Conservation (phyloP, 2,113 vertebrate genomes). For the Dolichotis patagonum region DNA sequence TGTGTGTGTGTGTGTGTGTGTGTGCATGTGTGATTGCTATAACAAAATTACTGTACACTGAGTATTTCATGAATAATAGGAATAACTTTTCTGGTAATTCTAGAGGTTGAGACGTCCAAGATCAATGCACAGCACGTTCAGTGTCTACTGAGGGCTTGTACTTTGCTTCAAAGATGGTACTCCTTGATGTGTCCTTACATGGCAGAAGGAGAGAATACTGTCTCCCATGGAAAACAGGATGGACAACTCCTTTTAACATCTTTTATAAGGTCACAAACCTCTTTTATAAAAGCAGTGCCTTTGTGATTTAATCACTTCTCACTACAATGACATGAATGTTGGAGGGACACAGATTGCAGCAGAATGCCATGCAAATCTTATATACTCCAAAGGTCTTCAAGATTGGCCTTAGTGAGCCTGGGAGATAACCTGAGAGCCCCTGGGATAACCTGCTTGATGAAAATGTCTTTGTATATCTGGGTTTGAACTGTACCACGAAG, state of each 20-base stretch:
- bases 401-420: background rate
- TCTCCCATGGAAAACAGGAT: background rate
- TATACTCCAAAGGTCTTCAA: background rate
- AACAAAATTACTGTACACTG: background rate
- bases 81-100: background rate
- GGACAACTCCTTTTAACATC: background rate
- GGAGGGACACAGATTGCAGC: background rate
- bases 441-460: background rate
- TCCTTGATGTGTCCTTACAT: background rate
- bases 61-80: background rate
- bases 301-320: background rate
- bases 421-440: background rate
- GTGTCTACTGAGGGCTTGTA: background rate
- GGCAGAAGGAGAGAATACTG: background rate
- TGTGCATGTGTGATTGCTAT: background rate
- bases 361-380: background rate
- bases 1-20: background rate
- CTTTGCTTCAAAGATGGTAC: background rate
- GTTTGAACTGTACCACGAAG: background rate
- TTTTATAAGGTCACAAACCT: background rate
- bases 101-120: background rate
- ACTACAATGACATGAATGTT: background rate
- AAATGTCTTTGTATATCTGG: background rate
- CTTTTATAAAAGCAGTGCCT: background rate
- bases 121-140: background rate